Conservation (phyloP, 2,113 vertebrate species). For the Antechinus stuartii region DNA sequence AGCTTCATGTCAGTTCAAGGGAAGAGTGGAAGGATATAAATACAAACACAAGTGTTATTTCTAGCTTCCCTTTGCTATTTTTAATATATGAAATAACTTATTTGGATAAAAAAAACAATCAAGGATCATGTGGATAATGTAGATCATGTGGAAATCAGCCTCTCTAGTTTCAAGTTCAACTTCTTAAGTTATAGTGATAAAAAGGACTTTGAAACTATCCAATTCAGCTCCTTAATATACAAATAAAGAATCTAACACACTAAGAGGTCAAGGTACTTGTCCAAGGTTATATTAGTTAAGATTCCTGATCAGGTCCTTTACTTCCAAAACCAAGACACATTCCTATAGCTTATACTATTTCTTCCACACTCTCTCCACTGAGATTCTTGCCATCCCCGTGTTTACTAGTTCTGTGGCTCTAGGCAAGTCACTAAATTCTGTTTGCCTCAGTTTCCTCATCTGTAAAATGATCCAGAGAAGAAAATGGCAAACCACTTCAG, state of each 20-base stretch:
- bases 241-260: background rate
- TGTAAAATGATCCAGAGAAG: background rate
- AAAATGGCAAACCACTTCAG: background rate
- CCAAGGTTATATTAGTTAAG: background rate
- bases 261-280: background rate
- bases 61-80: background rate
- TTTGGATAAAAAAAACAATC: conserved; percentile 24
- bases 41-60: background rate
- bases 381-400: background rate
- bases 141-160: background rate
- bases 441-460: background rate
- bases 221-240: background rate
- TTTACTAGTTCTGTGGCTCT: background rate
- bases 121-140: background rate
- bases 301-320: background rate
- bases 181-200: conserved; percentile 28
- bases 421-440: background rate
- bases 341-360: background rate
- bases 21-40: background rate
- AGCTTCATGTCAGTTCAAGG: conserved; percentile 3
- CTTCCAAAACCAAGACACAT: background rate
- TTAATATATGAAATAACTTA: background rate
- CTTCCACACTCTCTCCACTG: background rate
- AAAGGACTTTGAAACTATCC: background rate
- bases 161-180: conserved; percentile 1